phyloP scores from a whole-genome alignment of 2,888 invertebrate genomes.

The Heliconius ethilla region DNA sequence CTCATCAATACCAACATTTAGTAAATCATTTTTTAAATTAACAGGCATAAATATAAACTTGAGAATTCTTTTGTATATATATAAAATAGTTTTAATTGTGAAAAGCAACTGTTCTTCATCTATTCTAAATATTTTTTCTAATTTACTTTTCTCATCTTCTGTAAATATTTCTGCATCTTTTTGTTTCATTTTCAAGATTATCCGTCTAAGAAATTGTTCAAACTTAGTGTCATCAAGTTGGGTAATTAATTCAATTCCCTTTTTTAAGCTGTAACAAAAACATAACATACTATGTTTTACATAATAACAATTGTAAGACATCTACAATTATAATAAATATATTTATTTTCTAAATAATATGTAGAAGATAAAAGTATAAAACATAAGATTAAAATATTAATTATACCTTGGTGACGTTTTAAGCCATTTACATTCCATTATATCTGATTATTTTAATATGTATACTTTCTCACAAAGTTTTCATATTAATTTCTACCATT shows the following conservation, averaged over 20 bases:
- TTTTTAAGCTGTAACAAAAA: slow-evolving; percentile 58
- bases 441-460: slow-evolving; percentile 12
- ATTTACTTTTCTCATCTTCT: slow-evolving; percentile 65
- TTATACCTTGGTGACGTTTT: slow-evolving; percentile 62
- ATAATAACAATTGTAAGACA: neutral
- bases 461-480: slow-evolving; percentile 5
- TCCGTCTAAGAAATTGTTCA: slow-evolving; percentile 70
- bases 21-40: slow-evolving; percentile 67
- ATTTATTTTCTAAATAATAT: neutral
- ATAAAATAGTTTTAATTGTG: slow-evolving; percentile 67
- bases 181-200: slow-evolving; percentile 63
- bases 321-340: neutral
- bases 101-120: slow-evolving; percentile 61
- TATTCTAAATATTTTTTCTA: slow-evolving; percentile 67
- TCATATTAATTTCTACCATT: neutral
- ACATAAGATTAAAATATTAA: neutral
- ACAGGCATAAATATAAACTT: slow-evolving; percentile 74
- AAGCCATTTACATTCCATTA: slow-evolving; percentile 64
- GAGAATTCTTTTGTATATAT: slow-evolving; percentile 65
- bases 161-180: slow-evolving; percentile 69
- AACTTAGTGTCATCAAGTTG: slow-evolving; percentile 66
- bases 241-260: slow-evolving; percentile 65
- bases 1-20: slow-evolving; percentile 59
- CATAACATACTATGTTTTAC: neutral
- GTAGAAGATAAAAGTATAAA: neutral